Evolutionary conservation across 2,113 vertebrate species (phyloP), one percentile per base, ranked within the genome.

Genomic region (Beaufortia kweichowensis): DNA sequence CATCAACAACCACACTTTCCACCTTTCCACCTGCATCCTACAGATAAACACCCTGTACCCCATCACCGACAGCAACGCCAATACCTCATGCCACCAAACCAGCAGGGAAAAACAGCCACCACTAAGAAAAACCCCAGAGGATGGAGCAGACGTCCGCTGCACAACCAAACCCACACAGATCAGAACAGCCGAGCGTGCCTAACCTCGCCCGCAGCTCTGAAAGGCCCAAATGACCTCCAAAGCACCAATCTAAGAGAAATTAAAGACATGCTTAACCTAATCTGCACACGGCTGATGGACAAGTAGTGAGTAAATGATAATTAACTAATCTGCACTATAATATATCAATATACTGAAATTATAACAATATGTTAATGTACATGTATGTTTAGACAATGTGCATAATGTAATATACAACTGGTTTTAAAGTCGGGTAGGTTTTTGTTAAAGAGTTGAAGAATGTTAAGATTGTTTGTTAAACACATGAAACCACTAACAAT

Each of bases 401-500:
- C 14, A 48, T 48, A n/a, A n/a, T n/a, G n/a, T 17, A 2, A 48
- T 48, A 17, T 48, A 19, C 4, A 48, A 19, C 15, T 0, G 46
- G 46, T 50, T n/a, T n/a, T n/a, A n/a, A 50, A n/a, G 46, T 50
- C 19, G 46, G 46, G 17, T 50, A n/a, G 15, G 46, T 50, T 50
- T 50, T 5, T n/a, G 9, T 35, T 35, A 6, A n/a, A 50, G 46
- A 50, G 46, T n/a, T n/a, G n/a, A n/a, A n/a, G 46, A 50, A 17
- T 50, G 46, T 50, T 50, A 50, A 60, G 11, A 8, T 29, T 19
- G 14, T 17, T 60, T 15, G 57, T 60, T 6, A 17, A 60, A 1
- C 57, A 59, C 46, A 59, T 7, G 56, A 59, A 59, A 26, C 56
- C 56, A 59, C 56, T 59, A 24, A 28, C 56, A 28, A 28, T 59